Base-by-base conservation (phyloP, 2,113 vertebrate genomes). In the Xiphorhynchus elegans region DNA sequence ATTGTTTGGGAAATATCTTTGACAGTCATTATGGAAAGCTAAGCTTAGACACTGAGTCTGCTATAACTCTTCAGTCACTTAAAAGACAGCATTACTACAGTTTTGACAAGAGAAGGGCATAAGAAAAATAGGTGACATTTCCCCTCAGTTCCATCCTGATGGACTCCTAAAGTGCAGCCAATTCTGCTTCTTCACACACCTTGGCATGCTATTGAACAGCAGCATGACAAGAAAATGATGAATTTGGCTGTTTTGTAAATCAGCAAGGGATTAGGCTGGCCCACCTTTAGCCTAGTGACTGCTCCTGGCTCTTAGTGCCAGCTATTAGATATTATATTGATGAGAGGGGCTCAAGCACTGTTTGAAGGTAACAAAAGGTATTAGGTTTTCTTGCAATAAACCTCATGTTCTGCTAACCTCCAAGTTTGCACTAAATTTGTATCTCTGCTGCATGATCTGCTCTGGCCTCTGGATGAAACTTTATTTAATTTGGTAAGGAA, bases 41-140 rank as follows among this genome's bases (percentile, higher is more conserved):
- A 72, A 90, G 74, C 80, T 88, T 69, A 69, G 53, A 55, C 46
- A 58, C 8, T 24, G 24, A 87, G 74, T n/a, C 66, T 67, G 75
- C 81, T 89, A 53, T 94, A 87, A 96, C 87, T 95, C 90, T 87
- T 72, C 58, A 56, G 39, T 39, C 33, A 46, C 37, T 68, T 87
- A 44, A 70, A 87, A 90, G 93, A 93, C 87, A 89, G 76, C 49
- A 77, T 87, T 93, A 73, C n/a, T 93, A 37, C 25, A 63, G 47
- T 73, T 91, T 89, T 97, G 96, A 95, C 95, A 97, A 84, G 84
- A 89, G 74, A 88, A 93, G 37, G 93, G 60, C 68, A 62, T 49
- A 93, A 92, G 96, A 97, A 97, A 97, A 95, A 96, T 94, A 84
- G 95, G 31, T 91, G 88, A 86, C 81, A 96, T 96, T 97, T 96